Conservation (phyloP, 2,113 vertebrate species). For the western clawed frog (Xenopus tropicalis) region UCB_Xtro_10.0 CM004445.2:101020001-101020500, state of each 20-base stretch:
- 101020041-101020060: conserved; percentile 41
- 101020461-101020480: conserved; percentile 28
- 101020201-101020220: conserved; percentile 84
- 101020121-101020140: conserved; percentile 96
- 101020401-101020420: conserved; percentile 2
- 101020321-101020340: conserved; percentile 89
- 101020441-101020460: background rate
- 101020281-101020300: conserved; percentile 89
- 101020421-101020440: conserved; percentile 15
- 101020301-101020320: conserved; percentile 97
- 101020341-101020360: conserved; percentile 83
- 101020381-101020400: conserved; percentile 10
- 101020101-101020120: conserved; percentile 89
- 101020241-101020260: conserved; percentile 78
- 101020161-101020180: conserved; percentile 96
- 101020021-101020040: conserved; percentile 57
- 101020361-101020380: conserved; percentile 65
- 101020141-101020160: conserved; percentile 94
- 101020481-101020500: conserved; percentile 1
- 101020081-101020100: conserved; percentile 79
- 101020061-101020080: conserved; percentile 20
- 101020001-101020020: conserved; percentile 85
- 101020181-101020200: conserved; percentile 84
- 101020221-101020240: conserved; percentile 71
- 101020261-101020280: conserved; percentile 92